Percentiles rank a stretch among this genome's conserved stretches.
These are phyloP conservation scores for Hafferia zeledoni DNA, from an alignment of 2,797 vertebrate species.

Conservation along the genomic window DNA sequence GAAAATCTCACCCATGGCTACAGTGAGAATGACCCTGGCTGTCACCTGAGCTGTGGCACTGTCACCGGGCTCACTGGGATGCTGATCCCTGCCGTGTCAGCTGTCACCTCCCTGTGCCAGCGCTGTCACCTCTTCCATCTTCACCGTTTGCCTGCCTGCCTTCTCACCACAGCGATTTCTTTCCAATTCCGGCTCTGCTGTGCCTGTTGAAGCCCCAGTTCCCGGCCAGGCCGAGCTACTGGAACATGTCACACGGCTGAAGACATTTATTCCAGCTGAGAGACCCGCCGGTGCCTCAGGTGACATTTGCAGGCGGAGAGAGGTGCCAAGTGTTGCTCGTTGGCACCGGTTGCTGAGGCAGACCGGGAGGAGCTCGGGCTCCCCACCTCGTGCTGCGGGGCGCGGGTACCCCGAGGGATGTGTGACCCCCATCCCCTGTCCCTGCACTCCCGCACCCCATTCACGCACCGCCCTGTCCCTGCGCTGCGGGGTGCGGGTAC, in stretches of 20 bases:
- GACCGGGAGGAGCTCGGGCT: not conserved
- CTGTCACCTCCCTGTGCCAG: not conserved
- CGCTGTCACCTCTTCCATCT: not conserved
- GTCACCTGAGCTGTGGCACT: not conserved
- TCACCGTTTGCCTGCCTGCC: not conserved
- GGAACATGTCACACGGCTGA: not conserved
- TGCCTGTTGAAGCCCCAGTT: not conserved
- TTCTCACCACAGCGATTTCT: not conserved
- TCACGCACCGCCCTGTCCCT: no score
- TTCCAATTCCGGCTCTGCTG: accelerated
- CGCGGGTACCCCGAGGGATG: not conserved
- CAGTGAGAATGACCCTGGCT: not conserved
- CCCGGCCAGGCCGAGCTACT: not conserved
- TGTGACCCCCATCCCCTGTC: not conserved
- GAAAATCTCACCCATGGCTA: accelerated
- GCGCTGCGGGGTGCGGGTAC: not conserved
- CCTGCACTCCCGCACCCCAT: not conserved
- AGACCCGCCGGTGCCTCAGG: not conserved
- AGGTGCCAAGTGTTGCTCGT: not conserved
- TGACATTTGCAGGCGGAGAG: not conserved
- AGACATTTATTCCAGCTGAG: not conserved
- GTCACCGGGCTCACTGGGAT: not conserved
- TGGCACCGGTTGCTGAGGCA: not conserved
- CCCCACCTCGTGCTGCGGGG: not conserved
- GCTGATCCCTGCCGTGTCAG: not conserved